Conservation (phyloP, 2,888 invertebrate species). For the Drosophila subsilvestris region DNA sequence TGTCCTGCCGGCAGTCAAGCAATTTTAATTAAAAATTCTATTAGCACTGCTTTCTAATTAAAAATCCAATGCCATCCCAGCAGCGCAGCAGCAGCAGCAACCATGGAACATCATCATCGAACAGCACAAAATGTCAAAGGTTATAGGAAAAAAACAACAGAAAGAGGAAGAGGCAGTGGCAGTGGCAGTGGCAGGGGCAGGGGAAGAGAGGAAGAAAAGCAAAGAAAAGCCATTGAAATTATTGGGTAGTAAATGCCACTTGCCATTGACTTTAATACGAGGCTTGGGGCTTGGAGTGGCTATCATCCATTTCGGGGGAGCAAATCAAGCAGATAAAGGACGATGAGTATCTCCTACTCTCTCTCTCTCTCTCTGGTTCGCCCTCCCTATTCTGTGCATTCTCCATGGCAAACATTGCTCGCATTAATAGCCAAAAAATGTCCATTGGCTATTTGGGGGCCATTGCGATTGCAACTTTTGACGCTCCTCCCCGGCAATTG, state of each 20-base stretch:
- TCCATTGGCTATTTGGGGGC: conserved; percentile 35
- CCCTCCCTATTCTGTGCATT: too few species aligned
- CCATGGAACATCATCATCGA: conserved; percentile 12
- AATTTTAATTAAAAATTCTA: conserved; percentile 79
- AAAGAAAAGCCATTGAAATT: conserved; percentile 19
- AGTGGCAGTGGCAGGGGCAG: too few species aligned
- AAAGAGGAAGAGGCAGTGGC: conserved; percentile 3
- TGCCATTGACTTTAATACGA: conserved; percentile 55
- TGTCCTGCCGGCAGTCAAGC: conserved; percentile 31
- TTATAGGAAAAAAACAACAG: conserved; percentile 16
- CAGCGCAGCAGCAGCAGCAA: neutral
- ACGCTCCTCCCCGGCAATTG: conserved; percentile 66
- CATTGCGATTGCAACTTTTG: conserved; percentile 42
- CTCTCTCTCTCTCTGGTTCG: neutral
- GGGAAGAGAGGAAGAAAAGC: neutral
- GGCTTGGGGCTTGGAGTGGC: conserved; percentile 4
- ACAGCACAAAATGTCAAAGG: conserved; percentile 42
- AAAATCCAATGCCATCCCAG: conserved; percentile 48
- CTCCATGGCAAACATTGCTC: conserved; percentile 35
- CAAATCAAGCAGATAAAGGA: conserved; percentile 36
- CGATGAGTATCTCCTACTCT: conserved; percentile 7
- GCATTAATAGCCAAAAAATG: conserved; percentile 51
- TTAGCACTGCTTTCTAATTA: conserved; percentile 74
- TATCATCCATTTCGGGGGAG: conserved; percentile 20
- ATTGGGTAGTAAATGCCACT: conserved; percentile 49